Evolutionary conservation across 2,888 invertebrate species (phyloP).

Genomic region (Leptinotarsa haldemani): DNA sequence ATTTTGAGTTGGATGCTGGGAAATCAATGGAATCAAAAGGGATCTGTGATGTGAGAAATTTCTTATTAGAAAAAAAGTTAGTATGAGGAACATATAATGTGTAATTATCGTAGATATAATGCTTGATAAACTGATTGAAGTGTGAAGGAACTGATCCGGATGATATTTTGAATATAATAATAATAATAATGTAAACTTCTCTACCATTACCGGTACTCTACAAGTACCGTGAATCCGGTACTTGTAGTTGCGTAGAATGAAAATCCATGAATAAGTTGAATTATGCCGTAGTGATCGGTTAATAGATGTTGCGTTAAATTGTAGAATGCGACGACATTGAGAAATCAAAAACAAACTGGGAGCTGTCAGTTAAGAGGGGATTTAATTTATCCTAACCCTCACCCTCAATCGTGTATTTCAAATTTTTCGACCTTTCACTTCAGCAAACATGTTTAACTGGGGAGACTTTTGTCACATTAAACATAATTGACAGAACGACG

Average conservation of each 20-base stretch:
- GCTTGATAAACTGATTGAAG: too few species aligned
- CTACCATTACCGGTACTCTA: too few species aligned
- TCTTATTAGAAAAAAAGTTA: too few species aligned
- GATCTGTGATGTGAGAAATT: too few species aligned
- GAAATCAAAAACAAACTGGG: background rate
- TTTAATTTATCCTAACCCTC: slow-evolving; percentile 1
- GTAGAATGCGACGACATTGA: background rate
- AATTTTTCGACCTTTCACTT: slow-evolving; percentile 40
- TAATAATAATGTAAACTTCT: too few species aligned
- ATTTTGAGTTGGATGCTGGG: too few species aligned
- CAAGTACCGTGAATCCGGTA: background rate
- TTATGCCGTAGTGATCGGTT: background rate
- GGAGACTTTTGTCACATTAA: slow-evolving; percentile 48
- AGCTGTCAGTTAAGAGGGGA: background rate
- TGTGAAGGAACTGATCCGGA: too few species aligned
- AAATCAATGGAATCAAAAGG: too few species aligned
- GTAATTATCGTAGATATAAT: too few species aligned
- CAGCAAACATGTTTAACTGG: slow-evolving; percentile 40
- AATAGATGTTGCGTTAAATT: background rate
- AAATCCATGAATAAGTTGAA: background rate
- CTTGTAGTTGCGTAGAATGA: background rate
- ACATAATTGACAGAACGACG: slow-evolving; percentile 50
- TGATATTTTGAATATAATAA: too few species aligned
- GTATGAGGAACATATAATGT: too few species aligned
- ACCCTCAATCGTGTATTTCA: background rate